These are phyloP conservation scores for Ochropleura leucogaster DNA, from an alignment of 2,888 invertebrate genomes.

Conservation along the genomic window DNA sequence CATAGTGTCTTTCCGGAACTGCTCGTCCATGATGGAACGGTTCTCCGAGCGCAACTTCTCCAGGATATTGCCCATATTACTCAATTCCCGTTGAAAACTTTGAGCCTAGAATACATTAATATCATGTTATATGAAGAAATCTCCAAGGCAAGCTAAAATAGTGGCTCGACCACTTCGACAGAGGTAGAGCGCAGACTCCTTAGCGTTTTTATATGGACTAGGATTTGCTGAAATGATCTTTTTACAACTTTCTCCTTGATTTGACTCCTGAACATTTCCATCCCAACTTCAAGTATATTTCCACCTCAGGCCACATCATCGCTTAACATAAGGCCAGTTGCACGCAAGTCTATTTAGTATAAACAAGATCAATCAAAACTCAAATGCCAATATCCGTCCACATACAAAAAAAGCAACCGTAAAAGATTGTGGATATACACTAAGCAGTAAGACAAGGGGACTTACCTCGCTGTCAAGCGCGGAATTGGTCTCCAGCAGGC, in stretches of 20 bases:
- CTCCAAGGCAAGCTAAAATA: neutral
- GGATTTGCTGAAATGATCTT: neutral
- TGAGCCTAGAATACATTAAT: slow-evolving; percentile 76
- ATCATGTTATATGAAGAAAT: neutral
- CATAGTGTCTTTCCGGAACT: slow-evolving; percentile 78
- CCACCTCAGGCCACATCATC: too few relatives aligned
- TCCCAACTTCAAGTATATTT: neutral
- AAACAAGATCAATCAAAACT: neutral
- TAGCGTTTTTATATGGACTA: neutral
- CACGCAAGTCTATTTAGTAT: too few relatives aligned
- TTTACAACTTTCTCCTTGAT: neutral
- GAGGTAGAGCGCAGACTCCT: too few relatives aligned
- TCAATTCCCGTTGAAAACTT: slow-evolving; percentile 86
- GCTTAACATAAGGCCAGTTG: too few relatives aligned
- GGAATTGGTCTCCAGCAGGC: slow-evolving; percentile 75
- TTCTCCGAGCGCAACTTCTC: slow-evolving; percentile 84
- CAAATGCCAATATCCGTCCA: neutral
- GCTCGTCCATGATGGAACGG: slow-evolving; percentile 80
- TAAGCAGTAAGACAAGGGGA: neutral
- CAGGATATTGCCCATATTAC: slow-evolving; percentile 79
- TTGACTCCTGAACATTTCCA: neutral
- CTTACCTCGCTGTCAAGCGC: slow-evolving; percentile 84
- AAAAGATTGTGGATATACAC: neutral
- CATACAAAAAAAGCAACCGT: neutral
- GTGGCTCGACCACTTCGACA: too few relatives aligned